These are phyloP conservation scores for Aricia agestis DNA, from an alignment of 1,140 invertebrate genomes.

Conservation along the genomic window DNA sequence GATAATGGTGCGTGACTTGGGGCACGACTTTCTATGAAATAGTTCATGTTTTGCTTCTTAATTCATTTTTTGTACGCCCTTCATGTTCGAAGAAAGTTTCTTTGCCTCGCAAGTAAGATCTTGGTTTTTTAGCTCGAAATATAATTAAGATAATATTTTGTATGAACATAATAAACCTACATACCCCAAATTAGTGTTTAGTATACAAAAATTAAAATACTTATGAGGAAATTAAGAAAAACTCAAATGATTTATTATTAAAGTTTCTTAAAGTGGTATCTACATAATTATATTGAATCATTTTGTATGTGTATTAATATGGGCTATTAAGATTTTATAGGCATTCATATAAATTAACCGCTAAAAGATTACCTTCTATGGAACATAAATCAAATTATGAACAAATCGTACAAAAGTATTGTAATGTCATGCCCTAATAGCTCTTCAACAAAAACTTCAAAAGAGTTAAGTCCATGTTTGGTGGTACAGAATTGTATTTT, in stretches of 20 bases:
- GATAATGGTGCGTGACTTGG: constrained; percentile 67
- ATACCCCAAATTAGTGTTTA: no score
- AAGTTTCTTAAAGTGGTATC: not conserved
- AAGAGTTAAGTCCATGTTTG: not conserved
- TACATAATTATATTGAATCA: not conserved
- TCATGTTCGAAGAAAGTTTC: constrained; percentile 23
- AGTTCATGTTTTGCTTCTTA: constrained; percentile 42
- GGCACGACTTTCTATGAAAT: constrained; percentile 69
- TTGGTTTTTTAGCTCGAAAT: not conserved
- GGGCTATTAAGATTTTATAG: constrained; percentile 9
- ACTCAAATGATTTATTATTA: not conserved
- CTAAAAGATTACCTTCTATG: not conserved
- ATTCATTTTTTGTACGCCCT: constrained; percentile 48
- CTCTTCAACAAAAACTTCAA: constrained; percentile 4
- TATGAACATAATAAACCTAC: no score
- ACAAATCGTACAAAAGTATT: constrained; percentile 5
- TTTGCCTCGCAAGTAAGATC: not conserved
- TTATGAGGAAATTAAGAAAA: not conserved
- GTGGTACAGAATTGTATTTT: constrained; percentile 1
- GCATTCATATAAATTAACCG: constrained; percentile 8
- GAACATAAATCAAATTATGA: constrained; percentile 13
- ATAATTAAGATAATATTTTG: no score
- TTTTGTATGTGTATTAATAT: constrained; percentile 2
- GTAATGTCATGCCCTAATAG: constrained; percentile 4
- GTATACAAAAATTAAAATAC: no score